Percentiles rank a stretch among this genome's conserved stretches.
These are phyloP conservation scores for Eumaeus atala DNA, from an alignment of 1,140 invertebrate species.

Conservation along the genomic window DNA sequence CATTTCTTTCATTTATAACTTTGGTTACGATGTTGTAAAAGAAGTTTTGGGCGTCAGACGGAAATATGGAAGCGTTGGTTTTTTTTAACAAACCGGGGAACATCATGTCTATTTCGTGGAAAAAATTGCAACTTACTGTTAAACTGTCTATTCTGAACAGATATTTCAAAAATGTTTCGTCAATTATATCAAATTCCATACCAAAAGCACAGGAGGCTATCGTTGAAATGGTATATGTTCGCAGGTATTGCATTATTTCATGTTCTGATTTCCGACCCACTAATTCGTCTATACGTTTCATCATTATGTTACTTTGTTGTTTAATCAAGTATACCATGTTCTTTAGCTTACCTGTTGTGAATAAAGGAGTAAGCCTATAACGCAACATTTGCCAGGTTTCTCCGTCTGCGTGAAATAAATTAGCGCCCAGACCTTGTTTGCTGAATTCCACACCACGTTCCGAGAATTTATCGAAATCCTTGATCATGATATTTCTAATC, in stretches of 20 bases:
- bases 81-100: slow-evolving; percentile 28
- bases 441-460: slow-evolving; percentile 63
- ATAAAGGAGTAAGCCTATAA: slow-evolving; percentile 71
- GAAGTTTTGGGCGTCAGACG: slow-evolving; percentile 19
- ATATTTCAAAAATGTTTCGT: slow-evolving; percentile 10
- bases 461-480: slow-evolving; percentile 74
- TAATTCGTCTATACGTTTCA: slow-evolving; percentile 18
- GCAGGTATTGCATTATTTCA: slow-evolving; percentile 53
- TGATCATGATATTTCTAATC: slow-evolving; percentile 75
- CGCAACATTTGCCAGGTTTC: slow-evolving; percentile 74
- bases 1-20: slow-evolving; percentile 19
- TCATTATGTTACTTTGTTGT: slow-evolving; percentile 42
- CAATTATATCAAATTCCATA: slow-evolving; percentile 57
- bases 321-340: slow-evolving; percentile 64
- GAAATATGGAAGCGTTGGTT: slow-evolving; percentile 23
- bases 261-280: slow-evolving; percentile 25
- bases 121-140: slow-evolving; percentile 19
- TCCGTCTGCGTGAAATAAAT: slow-evolving; percentile 60
- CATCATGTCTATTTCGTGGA: slow-evolving; percentile 27
- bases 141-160: slow-evolving; percentile 18
- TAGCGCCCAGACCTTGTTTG: slow-evolving; percentile 65
- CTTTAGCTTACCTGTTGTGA: slow-evolving; percentile 65
- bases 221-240: slow-evolving; percentile 55
- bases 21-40: slow-evolving; percentile 25
- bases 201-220: slow-evolving; percentile 75